Percentiles rank a stretch among this genome's conserved stretches.
These are phyloP conservation scores for Elanus axillaris DNA, from an alignment of 2,113 vertebrate genomes.

Conservation along the genomic window DNA sequence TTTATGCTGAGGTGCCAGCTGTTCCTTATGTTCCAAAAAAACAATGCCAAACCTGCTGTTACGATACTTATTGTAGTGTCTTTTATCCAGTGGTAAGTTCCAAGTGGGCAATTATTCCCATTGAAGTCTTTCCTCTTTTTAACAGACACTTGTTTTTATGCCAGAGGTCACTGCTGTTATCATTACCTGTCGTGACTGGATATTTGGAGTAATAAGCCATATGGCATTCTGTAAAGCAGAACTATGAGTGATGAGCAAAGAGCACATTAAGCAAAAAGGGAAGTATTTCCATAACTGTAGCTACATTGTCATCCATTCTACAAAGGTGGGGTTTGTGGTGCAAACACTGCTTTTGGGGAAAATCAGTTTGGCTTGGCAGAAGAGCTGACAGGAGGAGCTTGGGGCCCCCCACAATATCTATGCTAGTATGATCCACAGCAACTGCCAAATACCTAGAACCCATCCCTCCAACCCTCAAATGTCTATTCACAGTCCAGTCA, in stretches of 20 bases:
- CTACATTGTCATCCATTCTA: neutral
- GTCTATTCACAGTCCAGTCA: neutral
- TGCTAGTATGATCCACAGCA: neutral
- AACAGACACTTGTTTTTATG: neutral
- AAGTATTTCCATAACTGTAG: neutral
- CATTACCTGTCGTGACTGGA: neutral
- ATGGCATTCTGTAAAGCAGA: neutral
- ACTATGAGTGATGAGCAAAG: neutral
- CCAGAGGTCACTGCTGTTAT: neutral
- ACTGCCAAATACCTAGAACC: neutral
- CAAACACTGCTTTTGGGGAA: neutral
- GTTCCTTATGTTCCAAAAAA: slow-evolving; percentile 30
- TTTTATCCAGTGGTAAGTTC: neutral
- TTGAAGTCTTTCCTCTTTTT: neutral
- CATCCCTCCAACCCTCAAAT: neutral
- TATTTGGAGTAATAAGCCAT: neutral
- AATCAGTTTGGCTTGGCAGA: neutral
- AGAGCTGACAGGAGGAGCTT: neutral
- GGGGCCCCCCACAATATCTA: neutral
- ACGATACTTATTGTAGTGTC: neutral
- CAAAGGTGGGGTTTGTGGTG: neutral
- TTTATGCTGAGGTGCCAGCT: slow-evolving; percentile 16
- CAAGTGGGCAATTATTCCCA: neutral
- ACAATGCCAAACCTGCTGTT: neutral
- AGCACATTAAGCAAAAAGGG: neutral